Evolutionary conservation across 1,140 invertebrate species (phyloP), one percentile per base, ranked within the genome.

Genomic region (Papilio xuthus): DNA sequence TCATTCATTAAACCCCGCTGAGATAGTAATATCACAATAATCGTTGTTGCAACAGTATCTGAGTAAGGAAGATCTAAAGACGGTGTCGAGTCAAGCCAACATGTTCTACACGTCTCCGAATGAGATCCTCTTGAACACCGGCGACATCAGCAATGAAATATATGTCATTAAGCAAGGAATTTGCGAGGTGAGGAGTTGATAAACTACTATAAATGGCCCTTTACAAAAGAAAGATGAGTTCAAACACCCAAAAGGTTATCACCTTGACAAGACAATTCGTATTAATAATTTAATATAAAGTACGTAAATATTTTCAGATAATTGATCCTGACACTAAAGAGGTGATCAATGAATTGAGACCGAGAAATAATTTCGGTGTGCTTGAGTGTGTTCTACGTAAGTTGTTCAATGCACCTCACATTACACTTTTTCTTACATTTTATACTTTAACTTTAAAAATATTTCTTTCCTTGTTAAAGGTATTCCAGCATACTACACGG

Each of bases 81-180:
- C 84, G 1, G 82, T 93, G 56, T 87, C 89, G 0, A 88, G 90
- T 1, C 83, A 86, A 12, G 89, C 88, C 2, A 84, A 82, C 9
- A 44, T 90, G 8, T 93, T 93, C 80, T 89, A 88, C 76, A 88
- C 90, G 6, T 89, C 90, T 0, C 92, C 90, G n/a, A 91, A 93
- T 67, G 93, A 94, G 80, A 90, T 94, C 44, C 82, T 94, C 4
- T 47, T 93, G 60, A 92, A 94, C 63, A 93, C 92, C 1, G 92
- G 93, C 0, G 92, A 94, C 75, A 89, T 93, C 63, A 87, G 83
- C 76, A 92, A 94, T 74, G 91, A 94, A 77, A 93, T 94, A 77
- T 94, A 93, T 60, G 85, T 94, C 23, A 90, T 94, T 26, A 92
- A 93, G 63, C 86, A 90, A 74, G 94, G 94, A 4, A 92, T 90